These are phyloP conservation scores for Elymnias hypermnestra DNA, from an alignment of 1,140 invertebrate genomes.

Conservation along the genomic window DNA sequence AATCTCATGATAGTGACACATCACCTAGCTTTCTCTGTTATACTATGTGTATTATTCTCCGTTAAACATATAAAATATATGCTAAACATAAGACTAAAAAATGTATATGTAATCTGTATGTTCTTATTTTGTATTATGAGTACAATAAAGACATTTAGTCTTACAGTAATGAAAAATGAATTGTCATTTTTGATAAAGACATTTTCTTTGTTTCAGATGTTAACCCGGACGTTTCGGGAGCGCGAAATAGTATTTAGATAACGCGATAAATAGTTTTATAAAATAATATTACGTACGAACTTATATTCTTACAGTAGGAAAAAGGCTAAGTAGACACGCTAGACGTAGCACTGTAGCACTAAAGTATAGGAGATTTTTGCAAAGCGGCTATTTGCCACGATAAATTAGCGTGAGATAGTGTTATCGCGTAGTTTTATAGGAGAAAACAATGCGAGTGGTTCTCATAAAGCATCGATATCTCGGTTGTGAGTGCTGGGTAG, in stretches of 20 bases:
- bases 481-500: conserved; percentile 56
- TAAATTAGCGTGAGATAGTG: conserved; percentile 47
- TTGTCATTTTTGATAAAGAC: too few relatives aligned
- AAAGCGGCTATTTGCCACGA: conserved; percentile 37
- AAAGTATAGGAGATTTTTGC: conserved; percentile 24
- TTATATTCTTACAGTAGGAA: conserved; percentile 32
- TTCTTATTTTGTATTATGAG: too few relatives aligned
- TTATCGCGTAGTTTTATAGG: conserved; percentile 57
- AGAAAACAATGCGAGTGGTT: conserved; percentile 62
- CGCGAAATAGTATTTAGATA: conserved; percentile 42
- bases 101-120: too few relatives aligned
- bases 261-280: conserved; percentile 26
- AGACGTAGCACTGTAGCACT: conserved; percentile 7
- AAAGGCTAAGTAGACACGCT: conserved; percentile 7
- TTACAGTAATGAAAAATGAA: too few relatives aligned
- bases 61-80: too few relatives aligned
- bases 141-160: too few relatives aligned
- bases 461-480: conserved; percentile 67
- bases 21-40: too few relatives aligned
- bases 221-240: conserved; percentile 59
- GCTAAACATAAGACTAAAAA: too few relatives aligned
- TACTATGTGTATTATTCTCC: too few relatives aligned
- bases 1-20: too few relatives aligned
- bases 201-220: conserved; percentile 64
- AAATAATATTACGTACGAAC: conserved; percentile 56